Conservation (phyloP, 2,113 vertebrate species). For the Leptodactylus fuscus region DNA sequence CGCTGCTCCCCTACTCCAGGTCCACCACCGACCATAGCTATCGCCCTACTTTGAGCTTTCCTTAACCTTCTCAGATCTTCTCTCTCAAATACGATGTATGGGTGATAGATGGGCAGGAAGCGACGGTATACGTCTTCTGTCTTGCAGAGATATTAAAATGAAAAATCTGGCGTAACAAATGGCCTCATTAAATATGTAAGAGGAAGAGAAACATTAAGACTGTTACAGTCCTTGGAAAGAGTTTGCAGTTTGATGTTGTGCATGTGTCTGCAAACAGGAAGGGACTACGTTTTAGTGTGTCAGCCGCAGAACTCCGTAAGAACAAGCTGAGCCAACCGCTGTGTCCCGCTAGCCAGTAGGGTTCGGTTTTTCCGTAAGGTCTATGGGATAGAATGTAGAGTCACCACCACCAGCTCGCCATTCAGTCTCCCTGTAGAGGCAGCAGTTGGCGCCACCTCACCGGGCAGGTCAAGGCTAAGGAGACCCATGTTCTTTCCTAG, state of each 20-base stretch:
- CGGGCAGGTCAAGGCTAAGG: no score
- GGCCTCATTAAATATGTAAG: constrained; percentile 51
- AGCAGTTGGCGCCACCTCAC: no score
- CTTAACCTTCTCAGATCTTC: no score
- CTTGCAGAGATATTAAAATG: constrained; percentile 35
- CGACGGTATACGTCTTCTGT: constrained; percentile 1
- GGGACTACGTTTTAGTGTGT: constrained; percentile 18
- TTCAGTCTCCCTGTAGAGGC: no score
- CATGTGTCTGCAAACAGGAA: constrained; percentile 43
- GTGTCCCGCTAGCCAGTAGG: background rate
- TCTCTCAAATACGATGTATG: background rate
- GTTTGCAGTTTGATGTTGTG: constrained; percentile 25
- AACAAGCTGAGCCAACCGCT: background rate
- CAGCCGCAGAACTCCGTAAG: background rate
- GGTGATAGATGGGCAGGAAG: constrained; percentile 38
- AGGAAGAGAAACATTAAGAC: constrained; percentile 58
- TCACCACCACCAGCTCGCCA: no score
- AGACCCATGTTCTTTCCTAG: no score
- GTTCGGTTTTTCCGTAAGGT: no score
- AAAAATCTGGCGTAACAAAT: constrained; percentile 48
- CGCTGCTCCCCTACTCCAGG: no score
- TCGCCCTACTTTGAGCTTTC: no score
- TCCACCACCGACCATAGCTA: no score
- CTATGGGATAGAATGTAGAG: no score
- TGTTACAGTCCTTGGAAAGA: constrained; percentile 58